Base-by-base conservation (phyloP, 2,888 invertebrate species). In the Euphydryas editha region DNA sequence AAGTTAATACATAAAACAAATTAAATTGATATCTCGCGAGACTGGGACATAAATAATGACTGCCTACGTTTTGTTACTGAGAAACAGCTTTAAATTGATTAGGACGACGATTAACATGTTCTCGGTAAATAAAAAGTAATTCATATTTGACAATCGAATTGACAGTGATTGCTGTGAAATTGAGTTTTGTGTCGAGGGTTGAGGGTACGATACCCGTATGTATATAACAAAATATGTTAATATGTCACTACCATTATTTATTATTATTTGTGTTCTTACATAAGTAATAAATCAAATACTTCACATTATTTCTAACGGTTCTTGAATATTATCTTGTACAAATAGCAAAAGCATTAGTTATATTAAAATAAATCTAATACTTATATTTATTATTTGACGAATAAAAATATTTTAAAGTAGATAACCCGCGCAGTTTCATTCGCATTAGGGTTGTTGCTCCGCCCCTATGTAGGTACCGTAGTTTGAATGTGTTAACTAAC, bases 1-100 rank as follows among this genome's bases (percentile, higher is more conserved):
- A 72, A 73, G 69, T 72, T 72, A 77, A 79, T 81, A 81, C 63
- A 79, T 81, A 76, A 82, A 82, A 82, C 79, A 81, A 82, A 83
- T 82, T 79, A 73, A 84, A 83, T 85, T 83, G 82, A 85, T 81
- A 78, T 76, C 77, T 73, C 70, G 75, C 75, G 75, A 77, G 72
- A 73, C 74, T 75, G 72, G 71, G 64, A 76, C 77, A 79, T 83
- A 81, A 84, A 82, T 86, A 80, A 81, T 78, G 73, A 70, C 82
- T 76, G 74, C 83, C 85, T 83, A 85, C 84, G 81, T 78, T 75
- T 73, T 72, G 72, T 76, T 80, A 73, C 70, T 49, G 65, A 74
- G 76, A 75, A 74, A 73, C 70, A 72, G 65, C 68, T 65, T 67
- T 51, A 59, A 71, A 69, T 62, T 61, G 65, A 67, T 69, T 17